These are phyloP conservation scores for Petromus typicus DNA, from an alignment of 2,113 vertebrate genomes.

Conservation along the genomic window DNA sequence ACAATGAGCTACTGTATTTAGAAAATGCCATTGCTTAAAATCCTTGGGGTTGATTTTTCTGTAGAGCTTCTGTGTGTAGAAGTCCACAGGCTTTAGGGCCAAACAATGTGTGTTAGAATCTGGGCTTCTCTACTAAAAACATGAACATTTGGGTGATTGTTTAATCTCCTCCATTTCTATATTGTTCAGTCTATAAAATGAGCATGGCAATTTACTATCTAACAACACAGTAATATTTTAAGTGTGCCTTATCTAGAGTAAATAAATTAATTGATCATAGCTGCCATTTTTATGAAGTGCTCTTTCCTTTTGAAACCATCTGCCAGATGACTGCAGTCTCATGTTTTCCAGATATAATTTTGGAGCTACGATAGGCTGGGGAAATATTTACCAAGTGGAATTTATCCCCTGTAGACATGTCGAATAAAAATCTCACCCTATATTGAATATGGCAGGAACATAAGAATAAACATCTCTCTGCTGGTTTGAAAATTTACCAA, in stretches of 20 bases:
- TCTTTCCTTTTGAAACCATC: conserved; percentile 34
- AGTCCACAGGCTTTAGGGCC: background rate
- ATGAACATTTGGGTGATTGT: background rate
- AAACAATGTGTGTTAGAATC: background rate
- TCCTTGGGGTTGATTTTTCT: background rate
- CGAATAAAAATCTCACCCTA: background rate
- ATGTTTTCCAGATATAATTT: conserved; percentile 59
- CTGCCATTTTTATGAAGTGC: conserved; percentile 10
- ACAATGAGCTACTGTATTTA: background rate
- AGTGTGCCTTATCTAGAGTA: background rate
- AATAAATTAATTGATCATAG: conserved; percentile 24
- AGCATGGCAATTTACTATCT: background rate
- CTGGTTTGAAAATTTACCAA: background rate
- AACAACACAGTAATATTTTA: background rate
- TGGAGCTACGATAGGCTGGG: conserved; percentile 19
- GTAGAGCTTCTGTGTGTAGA: background rate
- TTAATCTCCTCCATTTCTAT: background rate
- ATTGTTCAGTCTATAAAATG: conserved; percentile 4
- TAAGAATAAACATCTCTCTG: background rate
- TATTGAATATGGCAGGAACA: background rate
- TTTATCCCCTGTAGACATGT: background rate
- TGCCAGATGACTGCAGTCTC: conserved; percentile 12
- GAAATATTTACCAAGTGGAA: background rate
- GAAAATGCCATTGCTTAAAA: background rate
- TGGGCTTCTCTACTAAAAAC: background rate